Conservation (phyloP, 2,888 invertebrate genomes). For the Strigamia transsilvanica region DNA sequence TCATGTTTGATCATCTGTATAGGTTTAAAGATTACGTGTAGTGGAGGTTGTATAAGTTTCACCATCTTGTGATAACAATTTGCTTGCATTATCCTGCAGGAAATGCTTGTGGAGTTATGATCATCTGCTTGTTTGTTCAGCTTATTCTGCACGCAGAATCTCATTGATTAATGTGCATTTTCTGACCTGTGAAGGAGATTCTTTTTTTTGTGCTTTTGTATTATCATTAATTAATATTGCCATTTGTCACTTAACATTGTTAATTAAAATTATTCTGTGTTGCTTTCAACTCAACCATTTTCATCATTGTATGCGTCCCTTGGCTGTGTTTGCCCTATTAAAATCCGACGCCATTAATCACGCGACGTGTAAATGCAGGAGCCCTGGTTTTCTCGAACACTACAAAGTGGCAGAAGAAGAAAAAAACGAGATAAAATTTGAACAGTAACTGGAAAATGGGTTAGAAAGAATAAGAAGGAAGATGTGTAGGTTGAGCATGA, state of each 20-base stretch:
- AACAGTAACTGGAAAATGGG: conserved; percentile 21
- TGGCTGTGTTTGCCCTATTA: background rate
- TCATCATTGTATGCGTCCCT: background rate
- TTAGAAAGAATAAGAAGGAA: background rate
- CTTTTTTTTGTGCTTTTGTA: background rate
- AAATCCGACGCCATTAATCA: conserved; percentile 30
- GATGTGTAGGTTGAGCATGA: background rate
- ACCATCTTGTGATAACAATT: background rate
- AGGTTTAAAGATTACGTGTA: background rate
- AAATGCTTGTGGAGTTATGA: background rate
- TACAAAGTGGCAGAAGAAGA: conserved; percentile 13
- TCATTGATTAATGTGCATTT: background rate
- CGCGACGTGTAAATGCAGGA: background rate
- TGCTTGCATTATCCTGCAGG: background rate
- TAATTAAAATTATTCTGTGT: background rate
- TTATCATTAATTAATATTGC: background rate
- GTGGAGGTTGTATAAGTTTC: background rate
- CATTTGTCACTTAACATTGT: background rate
- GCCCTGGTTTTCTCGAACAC: background rate
- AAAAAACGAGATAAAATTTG: conserved; percentile 21
- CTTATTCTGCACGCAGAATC: background rate
- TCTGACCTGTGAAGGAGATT: background rate
- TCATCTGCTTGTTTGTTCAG: conserved; percentile 6
- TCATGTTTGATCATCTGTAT: background rate
- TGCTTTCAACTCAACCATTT: background rate